Evolutionary conservation across 2,113 vertebrate species (phyloP).

Genomic region (Apteryx owenii): DNA sequence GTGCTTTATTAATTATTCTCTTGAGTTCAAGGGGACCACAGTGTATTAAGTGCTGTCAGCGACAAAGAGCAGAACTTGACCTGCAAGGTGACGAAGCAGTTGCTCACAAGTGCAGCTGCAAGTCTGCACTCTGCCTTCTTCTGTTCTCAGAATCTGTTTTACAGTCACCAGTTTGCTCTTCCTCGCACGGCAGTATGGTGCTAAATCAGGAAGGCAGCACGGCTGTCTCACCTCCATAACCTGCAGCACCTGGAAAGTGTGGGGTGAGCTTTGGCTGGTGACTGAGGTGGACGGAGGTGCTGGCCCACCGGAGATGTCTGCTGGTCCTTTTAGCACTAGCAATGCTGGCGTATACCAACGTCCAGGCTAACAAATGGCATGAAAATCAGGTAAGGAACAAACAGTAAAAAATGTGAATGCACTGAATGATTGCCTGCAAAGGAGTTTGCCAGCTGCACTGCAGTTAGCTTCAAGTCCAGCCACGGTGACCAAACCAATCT

Average conservation of each 20-base stretch:
- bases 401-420: not conserved
- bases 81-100: not conserved
- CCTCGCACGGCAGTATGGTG: fast-evolving
- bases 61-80: not conserved
- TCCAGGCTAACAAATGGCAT: not conserved
- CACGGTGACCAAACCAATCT: not conserved
- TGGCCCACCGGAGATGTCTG: not conserved
- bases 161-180: not conserved
- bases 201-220: not conserved
- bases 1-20: not conserved
- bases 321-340: not conserved
- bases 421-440: not conserved
- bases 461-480: not conserved
- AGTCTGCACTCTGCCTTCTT: not conserved
- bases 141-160: not conserved
- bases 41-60: not conserved
- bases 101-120: not conserved
- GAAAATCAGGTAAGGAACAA: not conserved
- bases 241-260: not conserved
- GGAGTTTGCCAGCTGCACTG: not conserved
- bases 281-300: not conserved
- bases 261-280: not conserved
- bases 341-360: not conserved
- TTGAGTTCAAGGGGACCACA: not conserved
- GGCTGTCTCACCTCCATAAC: not conserved